phyloP scores from a whole-genome alignment of 2,797 vertebrate species.

The Sebastes hopkinsi region DNA sequence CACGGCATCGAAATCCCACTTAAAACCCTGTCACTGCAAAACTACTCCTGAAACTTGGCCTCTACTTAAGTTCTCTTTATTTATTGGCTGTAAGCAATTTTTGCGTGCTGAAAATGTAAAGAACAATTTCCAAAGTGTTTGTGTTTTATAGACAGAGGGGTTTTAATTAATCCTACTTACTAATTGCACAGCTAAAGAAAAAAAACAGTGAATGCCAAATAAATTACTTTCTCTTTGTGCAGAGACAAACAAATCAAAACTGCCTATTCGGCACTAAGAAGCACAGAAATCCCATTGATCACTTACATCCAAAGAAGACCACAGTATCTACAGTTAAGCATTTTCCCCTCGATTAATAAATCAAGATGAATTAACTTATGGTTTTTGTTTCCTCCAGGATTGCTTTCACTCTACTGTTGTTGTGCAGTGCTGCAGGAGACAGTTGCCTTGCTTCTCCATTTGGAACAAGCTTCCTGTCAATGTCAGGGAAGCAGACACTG shows the following conservation, averaged over 20 bases:
- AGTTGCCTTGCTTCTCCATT: background rate
- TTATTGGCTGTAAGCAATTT: background rate
- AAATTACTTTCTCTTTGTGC: background rate
- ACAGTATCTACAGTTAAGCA: background rate
- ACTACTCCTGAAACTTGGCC: background rate
- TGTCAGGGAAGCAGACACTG: slow-evolving; percentile 20
- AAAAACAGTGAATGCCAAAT: background rate
- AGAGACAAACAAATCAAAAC: background rate
- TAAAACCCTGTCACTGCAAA: background rate
- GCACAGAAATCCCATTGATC: background rate
- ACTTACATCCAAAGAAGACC: background rate
- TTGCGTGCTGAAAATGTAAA: background rate
- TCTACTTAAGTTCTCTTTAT: background rate
- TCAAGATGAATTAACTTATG: background rate
- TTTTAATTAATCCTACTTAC: background rate
- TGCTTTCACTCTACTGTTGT: background rate
- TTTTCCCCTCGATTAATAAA: background rate
- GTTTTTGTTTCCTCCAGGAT: background rate
- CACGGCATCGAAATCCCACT: background rate
- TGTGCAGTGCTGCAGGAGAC: background rate
- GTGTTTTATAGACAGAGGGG: background rate
- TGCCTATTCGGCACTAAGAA: background rate
- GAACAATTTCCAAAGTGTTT: background rate
- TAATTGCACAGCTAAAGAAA: background rate
- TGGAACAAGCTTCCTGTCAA: slow-evolving; percentile 7